Evolutionary conservation across 2,888 invertebrate genomes (phyloP).

Genomic region (Synergus itoensis): DNA sequence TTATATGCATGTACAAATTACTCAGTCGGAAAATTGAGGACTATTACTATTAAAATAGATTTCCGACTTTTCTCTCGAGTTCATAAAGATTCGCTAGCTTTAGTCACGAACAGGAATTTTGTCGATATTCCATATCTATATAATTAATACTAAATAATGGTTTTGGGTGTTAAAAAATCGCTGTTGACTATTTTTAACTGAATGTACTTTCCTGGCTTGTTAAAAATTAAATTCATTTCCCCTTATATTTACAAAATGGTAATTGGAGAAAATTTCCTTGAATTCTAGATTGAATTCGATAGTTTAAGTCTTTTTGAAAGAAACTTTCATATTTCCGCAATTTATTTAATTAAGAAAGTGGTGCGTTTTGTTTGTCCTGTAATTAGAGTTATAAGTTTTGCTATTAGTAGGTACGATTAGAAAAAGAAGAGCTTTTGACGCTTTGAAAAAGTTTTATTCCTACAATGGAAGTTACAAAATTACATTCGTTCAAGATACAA

Average conservation of each 20-base stretch:
- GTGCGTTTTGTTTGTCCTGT: background rate
- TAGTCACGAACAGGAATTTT: background rate
- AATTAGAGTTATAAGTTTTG: background rate
- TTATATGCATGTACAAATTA: constrained; percentile 20
- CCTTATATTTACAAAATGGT: background rate
- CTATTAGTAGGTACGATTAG: background rate
- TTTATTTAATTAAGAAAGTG: background rate
- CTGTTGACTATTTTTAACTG: constrained; percentile 6
- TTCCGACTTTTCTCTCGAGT: constrained; percentile 36
- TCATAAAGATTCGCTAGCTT: constrained; percentile 42
- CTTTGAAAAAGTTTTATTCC: constrained; percentile 11
- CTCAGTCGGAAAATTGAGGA: constrained; percentile 5
- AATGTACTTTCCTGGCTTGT: background rate
- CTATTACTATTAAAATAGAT: constrained; percentile 15
- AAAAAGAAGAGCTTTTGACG: background rate
- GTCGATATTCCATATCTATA: background rate
- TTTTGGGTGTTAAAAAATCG: background rate
- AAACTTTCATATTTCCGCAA: background rate
- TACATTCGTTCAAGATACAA: background rate
- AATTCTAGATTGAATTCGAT: background rate
- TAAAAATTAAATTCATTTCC: background rate
- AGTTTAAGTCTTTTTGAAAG: background rate
- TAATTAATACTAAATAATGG: background rate
- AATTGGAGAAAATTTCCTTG: background rate
- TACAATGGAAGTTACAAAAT: background rate